Evolutionary conservation across 2,797 vertebrate genomes (phyloP), one percentile per base, ranked within the genome.

Genomic region (Carapus acus): DNA sequence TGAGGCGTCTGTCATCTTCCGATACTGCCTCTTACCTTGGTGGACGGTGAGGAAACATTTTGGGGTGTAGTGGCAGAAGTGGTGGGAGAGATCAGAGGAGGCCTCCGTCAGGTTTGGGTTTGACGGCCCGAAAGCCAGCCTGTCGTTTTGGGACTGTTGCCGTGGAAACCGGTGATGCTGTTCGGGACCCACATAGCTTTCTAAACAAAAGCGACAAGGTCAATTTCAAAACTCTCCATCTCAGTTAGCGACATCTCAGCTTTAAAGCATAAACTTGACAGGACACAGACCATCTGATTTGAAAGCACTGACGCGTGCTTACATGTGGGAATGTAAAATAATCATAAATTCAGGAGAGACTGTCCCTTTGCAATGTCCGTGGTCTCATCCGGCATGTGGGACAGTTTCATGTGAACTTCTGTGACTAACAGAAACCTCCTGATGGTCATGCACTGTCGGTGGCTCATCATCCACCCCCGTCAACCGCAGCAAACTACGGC

Each of bases 341-440:
- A 27, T 5, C n/a, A 27, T 5, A 27, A 27, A 27, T 27, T 27
- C 24, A 27, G 9, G 6, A 9, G 6, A 36, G 6, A 15, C 2
- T 15, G 31, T 36, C 34, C 14, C 34, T 36, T 36, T 36, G 34
- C 13, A 15, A n/a, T 15, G 34, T 15, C 31, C 3, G 9, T 33
- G 31, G 8, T 7, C 3, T 33, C 2, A 13, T 33, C n/a, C n/a
- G 6, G 8, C 13, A 39, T 43, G 52, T n/a, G 29, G 19, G 7
- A 44, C 16, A 47, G 12, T 29, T 22, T 54, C 20, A 20, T 53
- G 59, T 11, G 58, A 31, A 56, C 51, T 51, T 58, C 75, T 62
- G 77, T 82, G 80, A 87, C 87, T 78, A 88, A 88, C 65, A 48
- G 41, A 79, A 82, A 71, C 62, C 85, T 83, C 75, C 77, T 86